Conservation (phyloP, 64 coral and sea anemone species). For the Cladopsammia gracilis region DNA sequence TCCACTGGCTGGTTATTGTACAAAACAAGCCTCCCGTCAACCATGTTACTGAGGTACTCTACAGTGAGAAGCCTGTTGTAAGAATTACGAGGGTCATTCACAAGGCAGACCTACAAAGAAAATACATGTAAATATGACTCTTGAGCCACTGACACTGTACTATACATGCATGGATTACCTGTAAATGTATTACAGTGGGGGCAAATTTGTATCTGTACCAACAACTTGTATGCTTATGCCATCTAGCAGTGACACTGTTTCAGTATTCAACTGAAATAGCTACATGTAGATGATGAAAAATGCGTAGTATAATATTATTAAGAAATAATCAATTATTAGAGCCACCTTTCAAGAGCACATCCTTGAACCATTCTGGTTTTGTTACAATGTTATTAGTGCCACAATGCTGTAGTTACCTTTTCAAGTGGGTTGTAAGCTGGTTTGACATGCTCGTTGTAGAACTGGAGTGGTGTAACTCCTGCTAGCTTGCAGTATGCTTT, state of each 20-base stretch:
- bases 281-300: too few species aligned
- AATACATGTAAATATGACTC: not conserved
- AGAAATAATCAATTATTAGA: too few species aligned
- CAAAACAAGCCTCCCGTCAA: conserved; percentile 65
- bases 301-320: too few species aligned
- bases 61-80: conserved; percentile 95
- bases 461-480: conserved; percentile 83
- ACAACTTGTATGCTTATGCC: too few species aligned
- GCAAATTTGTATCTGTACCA: too few species aligned
- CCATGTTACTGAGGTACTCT: conserved; percentile 94
- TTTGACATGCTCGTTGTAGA: conserved; percentile 93
- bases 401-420: conserved; percentile 61
- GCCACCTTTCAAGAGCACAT: too few species aligned
- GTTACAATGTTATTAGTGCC: not conserved
- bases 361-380: too few species aligned
- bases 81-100: conserved; percentile 93
- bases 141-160: too few species aligned
- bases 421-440: conserved; percentile 83
- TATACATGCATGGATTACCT: too few species aligned
- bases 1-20: conserved; percentile 95
- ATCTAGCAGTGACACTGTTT: too few species aligned
- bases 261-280: too few species aligned
- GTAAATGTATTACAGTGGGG: too few species aligned
- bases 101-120: conserved; percentile 81
- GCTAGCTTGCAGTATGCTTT: conserved; percentile 82